phyloP scores from a whole-genome alignment of 2,888 invertebrate species.

The Cerastis leucographa region DNA sequence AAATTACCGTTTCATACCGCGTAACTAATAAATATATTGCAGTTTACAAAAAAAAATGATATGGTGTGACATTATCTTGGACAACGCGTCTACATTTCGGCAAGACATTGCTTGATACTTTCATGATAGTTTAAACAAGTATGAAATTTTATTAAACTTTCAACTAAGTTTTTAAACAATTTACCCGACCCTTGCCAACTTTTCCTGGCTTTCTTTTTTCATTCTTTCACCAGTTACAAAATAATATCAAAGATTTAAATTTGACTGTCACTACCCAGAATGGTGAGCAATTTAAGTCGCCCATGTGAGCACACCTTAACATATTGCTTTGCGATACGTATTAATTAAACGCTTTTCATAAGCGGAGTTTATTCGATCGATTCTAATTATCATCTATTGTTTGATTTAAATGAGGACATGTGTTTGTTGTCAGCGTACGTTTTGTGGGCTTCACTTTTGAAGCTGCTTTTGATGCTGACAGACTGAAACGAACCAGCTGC shows the following conservation, averaged over 20 bases:
- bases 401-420: conserved; percentile 24
- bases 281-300: neutral
- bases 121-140: neutral
- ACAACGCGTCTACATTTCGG: neutral
- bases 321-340: conserved; percentile 6
- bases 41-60: neutral
- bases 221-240: no score
- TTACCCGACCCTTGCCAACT: no score
- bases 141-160: neutral
- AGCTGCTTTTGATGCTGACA: neutral
- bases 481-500: neutral
- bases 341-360: conserved; percentile 29
- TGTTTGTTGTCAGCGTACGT: neutral
- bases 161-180: no score
- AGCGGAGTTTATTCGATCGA: conserved; percentile 27
- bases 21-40: no score
- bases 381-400: conserved; percentile 42
- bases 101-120: neutral
- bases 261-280: neutral
- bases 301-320: neutral
- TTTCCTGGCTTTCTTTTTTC: no score
- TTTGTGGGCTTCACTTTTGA: neutral
- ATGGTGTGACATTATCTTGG: neutral
- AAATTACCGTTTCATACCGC: no score
- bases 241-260: neutral